These are phyloP conservation scores for Jaculus jaculus DNA, from an alignment of 2,113 vertebrate genomes.

Conservation along the genomic window DNA sequence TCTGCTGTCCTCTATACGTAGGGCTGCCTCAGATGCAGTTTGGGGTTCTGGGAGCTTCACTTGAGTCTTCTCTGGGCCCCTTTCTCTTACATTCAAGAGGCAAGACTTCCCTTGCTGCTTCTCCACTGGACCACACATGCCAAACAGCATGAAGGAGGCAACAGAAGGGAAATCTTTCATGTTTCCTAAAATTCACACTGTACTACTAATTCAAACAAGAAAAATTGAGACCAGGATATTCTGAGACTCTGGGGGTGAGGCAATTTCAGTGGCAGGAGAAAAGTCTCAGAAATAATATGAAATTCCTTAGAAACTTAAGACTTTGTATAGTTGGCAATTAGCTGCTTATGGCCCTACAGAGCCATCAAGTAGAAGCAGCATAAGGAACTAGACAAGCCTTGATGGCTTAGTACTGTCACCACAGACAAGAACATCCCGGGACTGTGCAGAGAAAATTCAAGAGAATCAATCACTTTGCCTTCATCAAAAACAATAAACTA, in stretches of 20 bases:
- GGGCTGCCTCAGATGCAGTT: not conserved
- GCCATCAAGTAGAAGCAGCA: not conserved
- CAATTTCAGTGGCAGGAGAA: not conserved
- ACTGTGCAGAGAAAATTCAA: not conserved
- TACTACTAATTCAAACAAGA: conserved; percentile 24
- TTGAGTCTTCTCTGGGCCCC: not conserved
- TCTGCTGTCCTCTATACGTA: not conserved
- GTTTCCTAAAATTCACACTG: conserved; percentile 45
- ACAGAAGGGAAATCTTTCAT: not conserved
- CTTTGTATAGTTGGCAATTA: not conserved
- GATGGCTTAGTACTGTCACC: not conserved
- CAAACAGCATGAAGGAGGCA: not conserved
- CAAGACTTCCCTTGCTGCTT: not conserved
- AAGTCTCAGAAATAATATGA: not conserved
- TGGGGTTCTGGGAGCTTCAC: not conserved
- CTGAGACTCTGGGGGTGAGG: not conserved
- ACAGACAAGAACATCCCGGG: not conserved
- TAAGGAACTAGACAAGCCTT: not conserved
- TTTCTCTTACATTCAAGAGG: not conserved
- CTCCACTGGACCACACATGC: not conserved
- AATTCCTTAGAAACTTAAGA: not conserved
- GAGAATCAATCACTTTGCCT: not conserved
- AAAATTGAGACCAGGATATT: not conserved
- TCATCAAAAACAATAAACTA: not conserved
- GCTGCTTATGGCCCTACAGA: conserved; percentile 5